A percentile compares a stretch with the other conserved stretches of the same genome.
Conservation (phyloP, 2,888 invertebrate species). For the Iselma pallidipennis region DNA sequence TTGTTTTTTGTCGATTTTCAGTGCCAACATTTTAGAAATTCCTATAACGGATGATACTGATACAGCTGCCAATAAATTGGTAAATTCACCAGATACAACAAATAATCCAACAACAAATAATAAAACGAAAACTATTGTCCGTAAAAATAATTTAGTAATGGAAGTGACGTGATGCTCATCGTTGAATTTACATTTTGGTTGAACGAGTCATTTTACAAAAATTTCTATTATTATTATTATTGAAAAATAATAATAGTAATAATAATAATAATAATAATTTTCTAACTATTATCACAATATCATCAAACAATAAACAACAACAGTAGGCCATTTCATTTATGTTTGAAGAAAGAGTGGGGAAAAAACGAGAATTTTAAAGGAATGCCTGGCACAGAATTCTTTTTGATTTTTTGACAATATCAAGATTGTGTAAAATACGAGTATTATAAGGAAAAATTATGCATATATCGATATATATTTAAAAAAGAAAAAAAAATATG, state of each 20-base stretch:
- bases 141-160: constrained; percentile 63
- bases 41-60: constrained; percentile 49
- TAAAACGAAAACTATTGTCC: constrained; percentile 54
- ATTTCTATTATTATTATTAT: constrained; percentile 1
- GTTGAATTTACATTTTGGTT: constrained; percentile 37
- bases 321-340: no score
- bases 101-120: constrained; percentile 46
- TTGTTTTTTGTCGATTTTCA: constrained; percentile 33
- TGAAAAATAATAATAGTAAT: constrained; percentile 5
- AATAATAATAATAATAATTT: constrained; percentile 9
- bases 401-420: constrained; percentile 12
- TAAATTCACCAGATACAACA: constrained; percentile 40
- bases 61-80: constrained; percentile 44
- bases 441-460: neutral
- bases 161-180: constrained; percentile 65
- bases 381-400: constrained; percentile 10
- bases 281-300: no score
- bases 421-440: constrained; percentile 7
- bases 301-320: no score
- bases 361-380: constrained; percentile 8
- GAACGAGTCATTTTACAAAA: constrained; percentile 7
- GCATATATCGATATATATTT: neutral
- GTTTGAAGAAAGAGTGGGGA: no score
- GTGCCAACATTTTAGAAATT: constrained; percentile 57
- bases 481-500: constrained; percentile 6